Percentiles rank a stretch among this genome's conserved stretches.
phyloP scores from a whole-genome alignment of 2,888 invertebrate genomes.

The Drosophila paranaensis region DNA sequence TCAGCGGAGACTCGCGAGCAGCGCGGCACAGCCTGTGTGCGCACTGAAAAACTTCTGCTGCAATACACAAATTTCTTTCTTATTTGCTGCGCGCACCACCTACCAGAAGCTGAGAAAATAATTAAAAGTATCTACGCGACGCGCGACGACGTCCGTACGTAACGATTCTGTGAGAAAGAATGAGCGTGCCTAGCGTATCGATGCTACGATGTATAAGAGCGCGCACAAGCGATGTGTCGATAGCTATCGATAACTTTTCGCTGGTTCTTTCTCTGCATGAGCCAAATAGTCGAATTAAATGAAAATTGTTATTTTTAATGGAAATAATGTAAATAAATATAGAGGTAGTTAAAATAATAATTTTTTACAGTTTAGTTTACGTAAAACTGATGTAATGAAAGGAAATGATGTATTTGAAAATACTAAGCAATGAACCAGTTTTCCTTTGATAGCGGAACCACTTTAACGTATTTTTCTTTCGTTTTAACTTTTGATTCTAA shows the following conservation, averaged over 20 bases:
- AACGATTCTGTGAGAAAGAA: slow-evolving; percentile 55
- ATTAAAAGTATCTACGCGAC: slow-evolving; percentile 62
- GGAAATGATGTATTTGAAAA: too few relatives aligned
- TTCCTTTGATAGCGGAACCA: not conserved
- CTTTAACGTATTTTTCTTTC: not conserved
- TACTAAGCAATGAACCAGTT: not conserved
- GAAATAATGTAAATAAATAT: not conserved
- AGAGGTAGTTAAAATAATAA: not conserved
- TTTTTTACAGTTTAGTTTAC: not conserved
- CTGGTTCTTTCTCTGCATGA: not conserved
- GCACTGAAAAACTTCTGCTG: slow-evolving; percentile 73
- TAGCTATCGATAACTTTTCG: slow-evolving; percentile 25
- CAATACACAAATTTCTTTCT: slow-evolving; percentile 71
- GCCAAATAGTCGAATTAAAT: not conserved
- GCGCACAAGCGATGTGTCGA: slow-evolving; percentile 14
- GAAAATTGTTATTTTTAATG: not conserved
- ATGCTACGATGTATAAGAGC: slow-evolving; percentile 18
- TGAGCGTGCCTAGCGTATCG: slow-evolving; percentile 32
- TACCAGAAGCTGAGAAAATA: slow-evolving; percentile 67
- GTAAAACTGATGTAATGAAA: not conserved
- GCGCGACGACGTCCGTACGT: slow-evolving; percentile 67
- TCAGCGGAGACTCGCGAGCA: slow-evolving; percentile 35
- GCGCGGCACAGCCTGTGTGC: slow-evolving; percentile 59
- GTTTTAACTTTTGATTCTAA: too few relatives aligned
- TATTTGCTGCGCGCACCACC: slow-evolving; percentile 68